Conservation (phyloP, 2,113 vertebrate species). For the Tautogolabrus adspersus region DNA sequence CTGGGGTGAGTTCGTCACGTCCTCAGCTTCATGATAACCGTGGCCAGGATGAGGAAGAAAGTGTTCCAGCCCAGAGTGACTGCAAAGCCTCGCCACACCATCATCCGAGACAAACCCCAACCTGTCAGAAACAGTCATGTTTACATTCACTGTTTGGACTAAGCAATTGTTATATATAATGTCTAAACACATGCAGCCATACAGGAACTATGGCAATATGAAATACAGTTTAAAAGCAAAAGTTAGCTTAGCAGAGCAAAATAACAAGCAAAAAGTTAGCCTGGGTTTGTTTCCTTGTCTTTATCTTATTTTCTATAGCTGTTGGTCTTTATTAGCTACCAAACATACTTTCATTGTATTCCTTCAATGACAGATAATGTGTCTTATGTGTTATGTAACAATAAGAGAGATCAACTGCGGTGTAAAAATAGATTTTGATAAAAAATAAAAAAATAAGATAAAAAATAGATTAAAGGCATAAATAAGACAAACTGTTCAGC, state of each 20-base stretch:
- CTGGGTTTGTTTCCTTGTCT: too few relatives aligned
- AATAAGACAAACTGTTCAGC: neutral
- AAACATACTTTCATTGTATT: neutral
- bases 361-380: too few relatives aligned
- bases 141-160: neutral
- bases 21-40: conserved; percentile 84
- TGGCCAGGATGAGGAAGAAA: conserved; percentile 85
- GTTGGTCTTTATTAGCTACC: too few relatives aligned
- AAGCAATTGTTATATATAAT: neutral
- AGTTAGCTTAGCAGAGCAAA: neutral
- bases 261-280: neutral
- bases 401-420: neutral
- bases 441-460: too few relatives aligned
- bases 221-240: neutral
- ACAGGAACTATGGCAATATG: neutral
- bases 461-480: neutral
- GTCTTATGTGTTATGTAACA: neutral
- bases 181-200: neutral
- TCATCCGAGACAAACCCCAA: conserved; percentile 82
- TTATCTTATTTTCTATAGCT: too few relatives aligned
- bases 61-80: conserved; percentile 85
- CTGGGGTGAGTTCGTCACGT: conserved; percentile 56
- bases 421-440: neutral
- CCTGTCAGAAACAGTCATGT: conserved; percentile 65
- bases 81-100: conserved; percentile 85